Conservation (phyloP, 2,888 invertebrate genomes). For the Athalia cordata region DNA sequence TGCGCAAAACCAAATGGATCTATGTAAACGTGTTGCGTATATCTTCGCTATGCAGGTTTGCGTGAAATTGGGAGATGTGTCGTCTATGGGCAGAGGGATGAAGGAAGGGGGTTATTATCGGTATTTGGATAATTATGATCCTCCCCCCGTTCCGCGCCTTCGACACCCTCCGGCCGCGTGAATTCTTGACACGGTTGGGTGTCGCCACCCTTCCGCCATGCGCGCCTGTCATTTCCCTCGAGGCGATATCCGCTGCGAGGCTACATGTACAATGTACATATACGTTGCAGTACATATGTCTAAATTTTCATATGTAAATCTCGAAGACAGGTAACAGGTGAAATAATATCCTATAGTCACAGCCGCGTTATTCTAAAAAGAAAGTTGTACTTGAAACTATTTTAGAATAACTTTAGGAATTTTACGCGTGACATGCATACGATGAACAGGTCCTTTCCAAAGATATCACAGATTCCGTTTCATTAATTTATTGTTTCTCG, state of each 20-base stretch:
- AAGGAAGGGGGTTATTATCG: slow-evolving; percentile 67
- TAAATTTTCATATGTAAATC: too few species aligned
- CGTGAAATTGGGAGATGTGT: slow-evolving; percentile 7
- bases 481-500: not conserved
- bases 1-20: not conserved
- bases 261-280: not conserved
- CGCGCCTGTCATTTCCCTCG: slow-evolving; percentile 71
- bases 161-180: slow-evolving; percentile 59
- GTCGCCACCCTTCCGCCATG: slow-evolving; percentile 69
- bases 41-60: slow-evolving; percentile 59
- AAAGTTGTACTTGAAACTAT: too few species aligned
- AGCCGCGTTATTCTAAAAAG: too few species aligned
- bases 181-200: slow-evolving; percentile 72
- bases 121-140: slow-evolving; percentile 73
- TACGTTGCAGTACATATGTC: too few species aligned
- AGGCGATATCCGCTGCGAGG: slow-evolving; percentile 62
- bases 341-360: too few species aligned
- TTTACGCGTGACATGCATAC: not conserved
- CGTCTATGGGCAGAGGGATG: not conserved
- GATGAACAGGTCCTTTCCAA: not conserved
- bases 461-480: not conserved
- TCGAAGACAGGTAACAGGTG: too few species aligned
- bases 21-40: too few species aligned
- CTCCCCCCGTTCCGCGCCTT: slow-evolving; percentile 58
- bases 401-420: too few species aligned